Evolutionary conservation across 2,888 invertebrate genomes (phyloP).

Genomic region (Epinotia bilunana): DNA sequence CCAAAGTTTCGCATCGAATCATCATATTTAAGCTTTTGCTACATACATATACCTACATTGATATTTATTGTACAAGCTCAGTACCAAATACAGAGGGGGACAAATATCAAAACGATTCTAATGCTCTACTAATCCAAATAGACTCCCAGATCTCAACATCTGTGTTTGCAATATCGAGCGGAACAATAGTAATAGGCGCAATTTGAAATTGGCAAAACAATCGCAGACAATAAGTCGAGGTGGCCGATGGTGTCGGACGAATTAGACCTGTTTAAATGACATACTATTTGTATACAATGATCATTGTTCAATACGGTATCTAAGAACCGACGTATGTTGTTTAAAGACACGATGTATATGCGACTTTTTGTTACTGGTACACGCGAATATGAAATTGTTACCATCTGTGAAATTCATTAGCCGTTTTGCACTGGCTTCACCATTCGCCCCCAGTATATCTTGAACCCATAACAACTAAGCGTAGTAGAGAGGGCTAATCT

Average conservation of each 20-base stretch:
- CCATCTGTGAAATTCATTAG: conserved; percentile 7
- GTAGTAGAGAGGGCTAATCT: neutral
- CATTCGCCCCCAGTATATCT: neutral
- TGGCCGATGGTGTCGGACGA: conserved; percentile 54
- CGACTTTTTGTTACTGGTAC: neutral
- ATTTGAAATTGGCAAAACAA: conserved; percentile 22
- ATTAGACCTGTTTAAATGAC: conserved; percentile 62
- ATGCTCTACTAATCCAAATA: neutral
- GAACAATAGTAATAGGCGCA: conserved; percentile 32
- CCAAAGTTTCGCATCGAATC: too few species aligned
- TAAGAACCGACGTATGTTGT: conserved; percentile 3
- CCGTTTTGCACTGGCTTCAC: neutral
- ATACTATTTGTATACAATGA: conserved; percentile 82
- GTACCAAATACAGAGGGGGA: neutral
- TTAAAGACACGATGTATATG: neutral
- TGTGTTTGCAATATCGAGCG: neutral
- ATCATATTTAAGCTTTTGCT: too few species aligned
- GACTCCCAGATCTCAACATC: neutral
- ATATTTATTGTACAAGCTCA: neutral
- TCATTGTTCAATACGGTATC: conserved; percentile 67
- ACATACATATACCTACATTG: too few species aligned
- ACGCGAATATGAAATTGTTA: conserved; percentile 21
- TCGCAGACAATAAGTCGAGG: conserved; percentile 28
- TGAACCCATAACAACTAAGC: neutral
- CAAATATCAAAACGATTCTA: neutral